These are phyloP conservation scores for Laothoe populi DNA, from an alignment of 2,888 invertebrate genomes.

Conservation along the genomic window DNA sequence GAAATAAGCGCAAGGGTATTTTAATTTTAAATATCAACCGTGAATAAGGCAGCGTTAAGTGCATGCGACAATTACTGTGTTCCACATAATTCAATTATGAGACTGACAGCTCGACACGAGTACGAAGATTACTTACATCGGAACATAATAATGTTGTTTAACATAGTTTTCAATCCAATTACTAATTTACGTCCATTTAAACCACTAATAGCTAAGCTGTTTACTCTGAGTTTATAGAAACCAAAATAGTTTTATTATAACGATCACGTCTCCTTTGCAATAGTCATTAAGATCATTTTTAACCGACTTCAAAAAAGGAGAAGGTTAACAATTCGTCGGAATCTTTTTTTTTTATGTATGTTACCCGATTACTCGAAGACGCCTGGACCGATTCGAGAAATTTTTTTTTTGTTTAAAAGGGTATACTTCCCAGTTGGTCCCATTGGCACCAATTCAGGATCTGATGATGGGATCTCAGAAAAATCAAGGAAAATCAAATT, in stretches of 20 bases:
- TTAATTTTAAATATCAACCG: slow-evolving; percentile 54
- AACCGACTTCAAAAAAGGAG: too few species aligned
- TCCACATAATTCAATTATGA: slow-evolving; percentile 79
- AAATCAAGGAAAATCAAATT: too few species aligned
- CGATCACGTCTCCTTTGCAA: neutral
- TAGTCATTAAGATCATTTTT: neutral
- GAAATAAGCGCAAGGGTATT: slow-evolving; percentile 66
- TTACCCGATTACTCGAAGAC: too few species aligned
- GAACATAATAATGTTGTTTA: slow-evolving; percentile 15
- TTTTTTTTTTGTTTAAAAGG: too few species aligned
- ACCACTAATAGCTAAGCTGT: neutral
- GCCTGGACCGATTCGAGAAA: too few species aligned
- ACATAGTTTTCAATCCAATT: slow-evolving; percentile 22
- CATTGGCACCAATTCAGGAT: too few species aligned
- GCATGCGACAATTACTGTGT: slow-evolving; percentile 75
- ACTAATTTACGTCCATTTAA: neutral
- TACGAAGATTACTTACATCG: slow-evolving; percentile 17
- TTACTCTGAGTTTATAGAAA: neutral
- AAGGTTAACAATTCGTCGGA: too few species aligned
- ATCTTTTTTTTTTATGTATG: too few species aligned
- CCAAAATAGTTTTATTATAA: neutral
- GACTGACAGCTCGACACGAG: slow-evolving; percentile 56
- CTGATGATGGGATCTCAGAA: too few species aligned
- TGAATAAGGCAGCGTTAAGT: slow-evolving; percentile 74
- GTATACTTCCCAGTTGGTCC: too few species aligned